Evolutionary conservation across 2,888 invertebrate species (phyloP).

Genomic region (Agrypnus murinus): DNA sequence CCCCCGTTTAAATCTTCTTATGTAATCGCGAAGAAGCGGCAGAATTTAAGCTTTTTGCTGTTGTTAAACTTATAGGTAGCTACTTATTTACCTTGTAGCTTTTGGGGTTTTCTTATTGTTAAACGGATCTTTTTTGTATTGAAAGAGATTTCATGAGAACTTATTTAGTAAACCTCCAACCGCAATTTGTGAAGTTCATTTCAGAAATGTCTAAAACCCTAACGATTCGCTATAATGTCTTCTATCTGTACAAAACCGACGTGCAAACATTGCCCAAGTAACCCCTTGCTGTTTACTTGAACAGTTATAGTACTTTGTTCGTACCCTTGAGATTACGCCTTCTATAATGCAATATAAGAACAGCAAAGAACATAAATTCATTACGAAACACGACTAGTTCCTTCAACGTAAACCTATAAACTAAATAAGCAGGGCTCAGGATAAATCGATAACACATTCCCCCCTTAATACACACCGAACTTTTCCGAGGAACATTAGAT

Average conservation of each 20-base stretch:
- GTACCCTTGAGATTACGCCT: conserved; percentile 25
- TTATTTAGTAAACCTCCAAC: no score
- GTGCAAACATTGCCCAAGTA: conserved; percentile 17
- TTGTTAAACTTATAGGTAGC: conserved; percentile 7
- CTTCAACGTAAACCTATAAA: conserved; percentile 39
- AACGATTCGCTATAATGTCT: background rate
- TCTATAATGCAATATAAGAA: conserved; percentile 30
- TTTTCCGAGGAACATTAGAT: conserved; percentile 24
- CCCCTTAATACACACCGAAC: conserved; percentile 3
- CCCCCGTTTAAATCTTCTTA: conserved; percentile 1
- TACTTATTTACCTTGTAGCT: background rate
- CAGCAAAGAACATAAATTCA: conserved; percentile 44
- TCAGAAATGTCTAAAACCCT: background rate
- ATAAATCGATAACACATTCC: conserved; percentile 38
- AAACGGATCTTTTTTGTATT: no score
- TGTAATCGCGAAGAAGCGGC: conserved; percentile 7
- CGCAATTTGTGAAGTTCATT: no score
- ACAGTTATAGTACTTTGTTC: conserved; percentile 23
- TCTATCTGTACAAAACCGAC: conserved; percentile 12
- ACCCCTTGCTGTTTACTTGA: conserved; percentile 17
- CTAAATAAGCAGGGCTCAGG: conserved; percentile 36
- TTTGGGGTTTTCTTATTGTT: background rate
- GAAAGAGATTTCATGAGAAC: no score
- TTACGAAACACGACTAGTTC: conserved; percentile 39
- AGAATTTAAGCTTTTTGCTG: conserved; percentile 4